Base-by-base conservation (phyloP, 2,888 invertebrate species). In the Geophilus truncorum region DNA sequence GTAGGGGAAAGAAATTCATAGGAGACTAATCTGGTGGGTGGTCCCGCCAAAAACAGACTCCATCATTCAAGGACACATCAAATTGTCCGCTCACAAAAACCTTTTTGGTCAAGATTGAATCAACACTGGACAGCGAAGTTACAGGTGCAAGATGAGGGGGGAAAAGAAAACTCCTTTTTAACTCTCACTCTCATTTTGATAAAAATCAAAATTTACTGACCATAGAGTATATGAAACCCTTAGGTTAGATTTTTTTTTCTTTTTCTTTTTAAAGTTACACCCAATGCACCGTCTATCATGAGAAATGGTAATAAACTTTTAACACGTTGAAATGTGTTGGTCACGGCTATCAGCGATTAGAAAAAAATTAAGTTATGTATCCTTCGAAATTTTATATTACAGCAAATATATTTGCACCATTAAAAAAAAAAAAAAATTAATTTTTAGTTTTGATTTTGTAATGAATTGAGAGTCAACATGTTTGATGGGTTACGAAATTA, bases 61-160 rank as follows among this genome's bases (percentile, higher is more conserved):
- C 70, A 70, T 70, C 70, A 70, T 70, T 70, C 70, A 70, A 70
- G 70, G 70, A 25, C 70, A 25, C 70, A 70, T 70, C 70, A 70
- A 70, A 70, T 25, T 70, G 70, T 70, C 28, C 28, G 10, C 70
- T 28, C 15, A 28, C 70, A 28, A 70, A n/a, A n/a, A 25, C 70
- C 12, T 70, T 70, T 70, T 28, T 28, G 23, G 70, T 51, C 51
- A 70, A 70, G 70, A 70, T 70, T 70, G 70, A 70, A 70, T 70
- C 70, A 70, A 70, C 70, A 70, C 70, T 70, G 70, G 70, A 70
- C 70, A 70, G 10, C 70, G 12, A 25, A 9, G 10, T 62, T 70
- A 70, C 70, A 70, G 28, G 70, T 70, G 28, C 70, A 70, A 45
- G 51, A 51, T 40, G 40, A 62, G 21, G 57, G 57, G 70, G 12